Evolutionary conservation across 2,888 invertebrate genomes (phyloP), one percentile per base, ranked within the genome.

Genomic region (Tetheella fluctuosa): DNA sequence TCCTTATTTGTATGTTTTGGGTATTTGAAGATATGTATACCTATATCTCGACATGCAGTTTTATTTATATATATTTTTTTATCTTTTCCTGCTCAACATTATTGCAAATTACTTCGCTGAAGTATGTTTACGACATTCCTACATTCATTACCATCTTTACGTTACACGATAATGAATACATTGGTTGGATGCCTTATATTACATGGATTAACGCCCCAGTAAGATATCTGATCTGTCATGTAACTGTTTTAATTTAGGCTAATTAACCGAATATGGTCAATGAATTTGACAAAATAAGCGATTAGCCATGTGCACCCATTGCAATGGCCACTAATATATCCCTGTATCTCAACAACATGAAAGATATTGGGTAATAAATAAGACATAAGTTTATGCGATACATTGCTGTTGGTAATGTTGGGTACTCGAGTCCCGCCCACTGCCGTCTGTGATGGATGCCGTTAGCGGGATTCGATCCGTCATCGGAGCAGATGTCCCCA

Each of bases 401-500:
- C 7, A 7, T 42, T 20, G 59, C 64, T 55, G 58, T 42, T 37
- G 62, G 62, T 64, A 60, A 63, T 61, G 65, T 62, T 53, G 54
- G 42, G 52, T 23, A 53, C 60, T 59, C 59, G 61, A 68, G 59
- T 57, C 54, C 53, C 59, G 54, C 58, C 63, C 64, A 59, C 59
- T 61, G 64, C 59, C 67, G 59, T 63, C 57, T 48, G 70, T 83
- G 84, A 84, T 84, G 75, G 84, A 84, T 83, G 75, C 67, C 63
- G 64, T 54, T 65, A 63, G 61, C 74, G 69, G 64, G 62, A 65
- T 64, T 63, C 71, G 69, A 81, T 82, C 79, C 73, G 71, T 82
- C 82, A 81, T 81, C 76, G 62, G 64, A 59, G 64, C 69, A 73
- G 79, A 80, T 79, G 70, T 71, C 69, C 59, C 61, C 60, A 58